Base-by-base conservation (phyloP, 2,888 invertebrate species). In the Protophormia terraenovae region DNA sequence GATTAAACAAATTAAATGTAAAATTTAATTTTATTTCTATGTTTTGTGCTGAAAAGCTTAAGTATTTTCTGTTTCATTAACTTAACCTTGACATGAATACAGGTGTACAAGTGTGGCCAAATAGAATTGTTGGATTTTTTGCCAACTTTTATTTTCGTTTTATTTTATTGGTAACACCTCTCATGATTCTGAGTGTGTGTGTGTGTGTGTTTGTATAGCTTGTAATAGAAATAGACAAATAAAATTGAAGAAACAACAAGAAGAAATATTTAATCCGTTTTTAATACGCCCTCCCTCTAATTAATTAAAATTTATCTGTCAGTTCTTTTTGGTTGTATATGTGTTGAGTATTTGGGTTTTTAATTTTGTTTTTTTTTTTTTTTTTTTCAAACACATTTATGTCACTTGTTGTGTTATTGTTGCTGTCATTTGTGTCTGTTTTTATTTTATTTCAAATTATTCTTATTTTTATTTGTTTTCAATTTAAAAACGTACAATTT, bases 71-170 rank as follows among this genome's bases (percentile, higher is more conserved):
- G 27, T 80, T 83, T 78, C 82, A 75, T 79, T 85, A 82, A 78
- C 82, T 75, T 79, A 41, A 38, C 85, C 85, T 82, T 85, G 85
- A 85, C 85, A 82, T 55, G 75, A 78, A 71, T 85, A 79, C 82
- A 85, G 85, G 85, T 85, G 81, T 71, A 75, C 50, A 41, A 45
- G 60, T 75, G 22, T 71, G n/a, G n/a, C n/a, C n/a, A n/a, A n/a
- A n/a, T n/a, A n/a, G n/a, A n/a, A n/a, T n/a, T n/a, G 16, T 71
- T 50, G 8, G 22, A 32, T 50, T 62, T 14, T 60, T 50, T 69
- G 82, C 82, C 82, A 83, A 83, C 82, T 77, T 83, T 83, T 83
- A 77, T 58, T 82, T 77, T 83, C 60, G 58, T 83, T 76, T 71
- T 55, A 32, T 62, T 45, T 62, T 45, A 53, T 45, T n/a, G n/a